Evolutionary conservation across 2,888 invertebrate genomes (phyloP), one percentile per base, ranked within the genome.

Genomic region (Sisyra nigra): DNA sequence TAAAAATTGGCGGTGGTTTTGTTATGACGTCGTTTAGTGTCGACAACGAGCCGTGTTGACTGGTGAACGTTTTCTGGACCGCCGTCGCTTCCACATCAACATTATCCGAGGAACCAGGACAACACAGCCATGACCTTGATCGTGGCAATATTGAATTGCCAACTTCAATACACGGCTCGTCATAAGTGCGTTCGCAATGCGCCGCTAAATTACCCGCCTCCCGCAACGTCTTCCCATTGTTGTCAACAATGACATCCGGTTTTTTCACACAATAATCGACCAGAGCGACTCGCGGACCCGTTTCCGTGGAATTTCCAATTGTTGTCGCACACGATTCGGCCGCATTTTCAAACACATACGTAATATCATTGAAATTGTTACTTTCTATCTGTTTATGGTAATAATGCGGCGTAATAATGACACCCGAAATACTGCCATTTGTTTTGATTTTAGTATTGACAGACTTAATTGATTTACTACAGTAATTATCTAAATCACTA

Each of bases 341-440:
- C 46, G 73, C 71, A 48, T 73, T 71, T 53, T 73, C 71, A 48
- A 73, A 72, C 10, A 70, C 71, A 57, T 73, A 72, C 38, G 64
- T 66, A 51, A 63, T 61, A 33, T 43, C 43, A 43, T 19, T 34
- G 24, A n/a, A n/a, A n/a, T n/a, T n/a, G n/a, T n/a, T n/a, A n/a
- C n/a, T n/a, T n/a, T n/a, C n/a, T n/a, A n/a, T n/a, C n/a, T 24
- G 24, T 24, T 24, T 24, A 7, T 24, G 24, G 7, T 24, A 24
- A 7, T 24, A 24, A 7, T 24, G 24, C 24, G 24, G 24, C 24
- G 24, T 7, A 5, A 24, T 24, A 24, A 24, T 24, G 7, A 24
- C 24, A 24, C n/a, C n/a, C n/a, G n/a, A n/a, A n/a, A n/a, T n/a
- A n/a, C 24, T 24, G 7, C 24, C 24, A 24, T 24, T 24, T 24